phyloP scores from a whole-genome alignment of 2,113 vertebrate species.

The Lasiurus cinereus region DNA sequence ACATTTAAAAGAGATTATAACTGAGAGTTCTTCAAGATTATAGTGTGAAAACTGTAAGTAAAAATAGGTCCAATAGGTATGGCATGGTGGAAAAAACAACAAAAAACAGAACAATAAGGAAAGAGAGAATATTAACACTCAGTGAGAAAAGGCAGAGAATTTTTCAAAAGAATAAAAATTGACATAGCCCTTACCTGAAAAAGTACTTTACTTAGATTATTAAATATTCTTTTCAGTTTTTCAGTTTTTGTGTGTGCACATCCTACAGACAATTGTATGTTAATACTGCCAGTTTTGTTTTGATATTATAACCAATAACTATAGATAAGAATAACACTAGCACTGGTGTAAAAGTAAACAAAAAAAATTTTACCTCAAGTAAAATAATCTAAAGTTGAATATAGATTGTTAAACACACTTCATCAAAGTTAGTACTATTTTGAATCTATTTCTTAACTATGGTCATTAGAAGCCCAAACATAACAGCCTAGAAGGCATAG shows the following conservation, averaged over 20 bases:
- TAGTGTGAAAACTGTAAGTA: background rate
- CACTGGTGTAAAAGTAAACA: constrained; percentile 5
- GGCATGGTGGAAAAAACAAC: background rate
- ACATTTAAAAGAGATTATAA: constrained; percentile 26
- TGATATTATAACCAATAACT: constrained; percentile 1
- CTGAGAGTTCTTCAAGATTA: constrained; percentile 42
- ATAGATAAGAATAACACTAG: background rate
- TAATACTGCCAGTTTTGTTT: constrained; percentile 40
- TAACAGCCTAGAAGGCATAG: background rate
- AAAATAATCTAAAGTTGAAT: constrained; percentile 14
- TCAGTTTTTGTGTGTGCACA: background rate
- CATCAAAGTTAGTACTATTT: constrained; percentile 34
- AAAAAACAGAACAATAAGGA: background rate
- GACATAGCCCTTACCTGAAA: background rate
- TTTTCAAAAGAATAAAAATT: constrained; percentile 35
- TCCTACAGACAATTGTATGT: background rate
- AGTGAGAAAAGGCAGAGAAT: background rate
- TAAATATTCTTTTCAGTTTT: background rate
- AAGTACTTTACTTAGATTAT: background rate
- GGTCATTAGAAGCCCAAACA: constrained; percentile 20
- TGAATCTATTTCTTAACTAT: background rate
- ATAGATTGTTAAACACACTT: background rate
- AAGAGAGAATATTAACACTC: background rate
- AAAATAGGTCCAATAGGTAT: constrained; percentile 12
- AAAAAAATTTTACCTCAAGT: background rate